Percentiles rank a stretch among this genome's conserved stretches.
Conservation (phyloP, 35 echinoderm and acorn worm species). For the Lytechinus variegatus region DNA sequence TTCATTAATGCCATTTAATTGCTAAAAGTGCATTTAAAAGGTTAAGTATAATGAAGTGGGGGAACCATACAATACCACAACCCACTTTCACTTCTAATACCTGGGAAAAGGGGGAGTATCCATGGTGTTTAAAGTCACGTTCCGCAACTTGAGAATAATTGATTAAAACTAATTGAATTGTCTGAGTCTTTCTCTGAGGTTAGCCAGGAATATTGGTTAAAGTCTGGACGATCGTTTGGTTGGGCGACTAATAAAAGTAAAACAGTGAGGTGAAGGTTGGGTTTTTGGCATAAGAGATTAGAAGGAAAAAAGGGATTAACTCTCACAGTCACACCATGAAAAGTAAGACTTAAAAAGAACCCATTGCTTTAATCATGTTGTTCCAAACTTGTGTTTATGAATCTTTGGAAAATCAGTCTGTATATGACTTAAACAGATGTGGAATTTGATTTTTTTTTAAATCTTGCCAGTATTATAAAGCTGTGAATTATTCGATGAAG, state of each 20-base stretch:
- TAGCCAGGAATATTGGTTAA: not conserved
- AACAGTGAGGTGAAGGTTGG: conserved; percentile 1
- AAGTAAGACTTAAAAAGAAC: not conserved
- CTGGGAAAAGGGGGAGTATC: not conserved
- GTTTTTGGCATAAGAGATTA: not conserved
- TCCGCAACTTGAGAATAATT: not conserved
- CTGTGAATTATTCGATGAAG: too few relatives aligned
- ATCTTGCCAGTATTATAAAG: too few relatives aligned
- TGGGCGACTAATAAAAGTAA: not conserved
- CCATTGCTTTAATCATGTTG: too few relatives aligned
- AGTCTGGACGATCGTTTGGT: not conserved
- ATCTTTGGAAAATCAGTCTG: not conserved
- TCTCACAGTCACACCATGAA: not conserved
- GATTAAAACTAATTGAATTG: conserved; percentile 14
- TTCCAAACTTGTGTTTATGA: not conserved
- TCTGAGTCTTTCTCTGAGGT: not conserved
- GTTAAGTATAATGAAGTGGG: not conserved
- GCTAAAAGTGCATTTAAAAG: not conserved
- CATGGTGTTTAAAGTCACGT: not conserved
- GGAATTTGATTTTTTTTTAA: too few relatives aligned
- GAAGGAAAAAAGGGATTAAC: too few relatives aligned
- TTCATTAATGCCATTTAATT: not conserved
- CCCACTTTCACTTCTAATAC: not conserved
- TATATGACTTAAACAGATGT: too few relatives aligned
- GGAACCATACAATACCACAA: not conserved